Evolutionary conservation across 2,113 vertebrate genomes (phyloP).

Genomic region (Cinclus cinclus): DNA sequence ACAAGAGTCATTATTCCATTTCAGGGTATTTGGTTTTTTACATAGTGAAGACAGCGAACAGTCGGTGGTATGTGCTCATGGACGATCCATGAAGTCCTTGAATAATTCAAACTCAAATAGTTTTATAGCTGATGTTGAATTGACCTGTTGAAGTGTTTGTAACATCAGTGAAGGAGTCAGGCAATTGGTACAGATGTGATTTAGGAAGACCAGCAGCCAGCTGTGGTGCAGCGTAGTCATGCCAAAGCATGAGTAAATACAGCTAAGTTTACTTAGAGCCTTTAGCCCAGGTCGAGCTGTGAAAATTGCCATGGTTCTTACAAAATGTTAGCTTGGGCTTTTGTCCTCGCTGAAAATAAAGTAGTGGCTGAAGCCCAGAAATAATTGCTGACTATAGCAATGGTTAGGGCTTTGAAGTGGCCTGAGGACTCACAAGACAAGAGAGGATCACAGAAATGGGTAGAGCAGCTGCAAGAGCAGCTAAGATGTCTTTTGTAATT

Average conservation of each 20-base stretch:
- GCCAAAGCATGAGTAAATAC: background rate
- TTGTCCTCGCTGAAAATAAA: background rate
- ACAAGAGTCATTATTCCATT: background rate
- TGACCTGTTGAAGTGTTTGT: background rate
- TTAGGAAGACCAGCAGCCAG: background rate
- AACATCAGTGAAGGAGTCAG: background rate
- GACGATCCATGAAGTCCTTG: background rate
- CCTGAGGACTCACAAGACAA: background rate
- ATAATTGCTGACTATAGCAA: background rate
- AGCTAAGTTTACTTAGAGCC: background rate
- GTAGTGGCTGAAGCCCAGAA: background rate
- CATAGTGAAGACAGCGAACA: background rate
- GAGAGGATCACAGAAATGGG: background rate
- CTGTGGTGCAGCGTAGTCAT: background rate
- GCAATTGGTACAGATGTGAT: background rate
- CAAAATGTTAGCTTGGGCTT: background rate
- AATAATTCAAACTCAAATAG: background rate
- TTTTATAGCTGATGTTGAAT: background rate
- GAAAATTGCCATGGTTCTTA: background rate
- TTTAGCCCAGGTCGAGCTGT: background rate
- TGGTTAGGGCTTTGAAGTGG: background rate
- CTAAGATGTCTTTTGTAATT: background rate
- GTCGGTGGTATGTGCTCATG: background rate
- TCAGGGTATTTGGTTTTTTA: background rate
- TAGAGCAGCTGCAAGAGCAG: background rate